phyloP scores from a whole-genome alignment of 2,888 invertebrate genomes.

The Caenorhabditis doughertyi region DNA sequence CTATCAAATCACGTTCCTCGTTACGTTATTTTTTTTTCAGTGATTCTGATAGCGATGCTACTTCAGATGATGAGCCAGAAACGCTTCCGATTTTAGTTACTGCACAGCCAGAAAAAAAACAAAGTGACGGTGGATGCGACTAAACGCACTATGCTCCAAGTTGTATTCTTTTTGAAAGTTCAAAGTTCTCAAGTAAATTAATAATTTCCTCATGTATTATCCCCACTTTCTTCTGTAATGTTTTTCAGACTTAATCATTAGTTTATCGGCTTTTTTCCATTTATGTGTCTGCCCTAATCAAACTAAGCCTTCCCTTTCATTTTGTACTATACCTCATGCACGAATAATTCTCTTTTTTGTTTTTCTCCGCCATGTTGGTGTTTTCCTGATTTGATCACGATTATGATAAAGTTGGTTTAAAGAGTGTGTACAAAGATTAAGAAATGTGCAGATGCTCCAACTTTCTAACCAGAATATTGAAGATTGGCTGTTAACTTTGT shows the following conservation, averaged over 20 bases:
- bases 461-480: conserved; percentile 30
- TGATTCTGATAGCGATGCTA: conserved; percentile 44
- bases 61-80: conserved; percentile 30
- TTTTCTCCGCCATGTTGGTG: conserved; percentile 28
- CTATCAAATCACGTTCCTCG: not conserved
- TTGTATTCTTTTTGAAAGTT: not conserved
- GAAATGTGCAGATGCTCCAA: conserved; percentile 29
- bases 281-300: not conserved
- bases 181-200: no score
- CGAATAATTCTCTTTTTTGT: not conserved
- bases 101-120: conserved; percentile 6
- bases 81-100: conserved; percentile 44
- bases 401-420: conserved; percentile 12
- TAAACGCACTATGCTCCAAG: not conserved
- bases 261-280: not conserved
- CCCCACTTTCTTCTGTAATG: no score
- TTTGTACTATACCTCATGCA: not conserved
- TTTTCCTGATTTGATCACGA: conserved; percentile 16
- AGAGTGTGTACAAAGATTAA: conserved; percentile 14
- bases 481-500: conserved; percentile 12
- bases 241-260: no score
- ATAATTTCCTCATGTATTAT: not conserved
- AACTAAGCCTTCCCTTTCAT: conserved; percentile 8
- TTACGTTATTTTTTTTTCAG: not conserved
- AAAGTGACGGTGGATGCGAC: not conserved